A percentile compares a stretch with the other conserved stretches of the same genome.
These are phyloP conservation scores for Cryptotermes secundus DNA, from an alignment of 1,140 invertebrate species.

Conservation along the genomic window DNA sequence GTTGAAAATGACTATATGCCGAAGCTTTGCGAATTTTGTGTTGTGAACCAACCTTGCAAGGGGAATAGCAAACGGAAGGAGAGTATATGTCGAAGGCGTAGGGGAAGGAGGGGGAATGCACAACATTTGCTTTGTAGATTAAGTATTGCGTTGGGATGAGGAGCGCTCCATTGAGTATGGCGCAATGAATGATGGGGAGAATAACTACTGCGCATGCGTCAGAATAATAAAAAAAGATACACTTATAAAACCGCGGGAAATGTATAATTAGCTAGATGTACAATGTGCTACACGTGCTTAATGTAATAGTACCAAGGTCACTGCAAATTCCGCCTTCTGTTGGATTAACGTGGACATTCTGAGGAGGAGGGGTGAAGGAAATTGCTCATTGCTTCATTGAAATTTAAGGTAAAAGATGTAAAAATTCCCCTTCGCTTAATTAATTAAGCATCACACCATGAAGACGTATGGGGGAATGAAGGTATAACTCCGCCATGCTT, in stretches of 20 bases:
- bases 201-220: not conserved
- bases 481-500: too few relatives aligned
- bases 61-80: not conserved
- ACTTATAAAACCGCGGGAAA: not conserved
- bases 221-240: not conserved
- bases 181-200: not conserved
- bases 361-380: not conserved
- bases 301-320: not conserved
- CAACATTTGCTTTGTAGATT: conserved; percentile 9
- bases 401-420: too few relatives aligned
- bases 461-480: too few relatives aligned
- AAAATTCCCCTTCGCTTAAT: too few relatives aligned
- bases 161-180: not conserved
- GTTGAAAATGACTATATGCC: too few relatives aligned
- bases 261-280: not conserved
- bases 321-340: not conserved
- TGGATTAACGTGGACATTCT: not conserved
- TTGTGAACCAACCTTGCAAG: not conserved
- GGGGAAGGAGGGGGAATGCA: not conserved
- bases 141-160: not conserved
- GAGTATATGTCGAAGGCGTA: not conserved
- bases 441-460: too few relatives aligned
- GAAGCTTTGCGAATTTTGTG: not conserved
- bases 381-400: too few relatives aligned
- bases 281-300: not conserved